These are phyloP conservation scores for Siniperca scherzeri DNA, from an alignment of 2,797 vertebrate species.

Conservation along the genomic window DNA sequence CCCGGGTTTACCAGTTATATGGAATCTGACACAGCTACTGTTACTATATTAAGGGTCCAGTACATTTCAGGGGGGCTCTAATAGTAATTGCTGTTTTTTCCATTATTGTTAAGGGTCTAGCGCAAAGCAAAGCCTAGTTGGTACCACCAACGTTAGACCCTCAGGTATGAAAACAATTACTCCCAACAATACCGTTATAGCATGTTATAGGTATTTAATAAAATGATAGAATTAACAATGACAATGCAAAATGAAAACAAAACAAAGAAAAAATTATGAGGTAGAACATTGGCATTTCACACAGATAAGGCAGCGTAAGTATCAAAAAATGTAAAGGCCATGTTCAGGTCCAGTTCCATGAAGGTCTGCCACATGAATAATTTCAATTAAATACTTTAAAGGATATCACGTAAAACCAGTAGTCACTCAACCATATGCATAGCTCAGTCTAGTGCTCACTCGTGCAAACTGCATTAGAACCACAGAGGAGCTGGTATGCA, in stretches of 20 bases:
- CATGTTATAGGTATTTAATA: neutral
- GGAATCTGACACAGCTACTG: neutral
- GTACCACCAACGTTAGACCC: neutral
- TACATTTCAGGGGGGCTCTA: slow-evolving; percentile 8
- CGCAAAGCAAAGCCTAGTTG: neutral
- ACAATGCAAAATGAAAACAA: neutral
- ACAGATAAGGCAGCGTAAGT: neutral
- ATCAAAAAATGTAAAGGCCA: neutral
- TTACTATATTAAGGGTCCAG: slow-evolving; percentile 16
- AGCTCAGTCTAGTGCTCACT: too few species aligned
- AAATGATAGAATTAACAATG: neutral
- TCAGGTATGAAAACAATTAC: neutral
- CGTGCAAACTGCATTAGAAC: neutral
- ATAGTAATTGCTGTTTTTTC: slow-evolving; percentile 1
- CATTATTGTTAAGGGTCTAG: neutral
- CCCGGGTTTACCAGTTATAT: slow-evolving; percentile 15
- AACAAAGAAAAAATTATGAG: neutral
- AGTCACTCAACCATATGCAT: too few species aligned
- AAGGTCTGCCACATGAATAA: neutral
- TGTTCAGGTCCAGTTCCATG: neutral
- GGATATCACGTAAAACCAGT: neutral
- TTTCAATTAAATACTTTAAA: neutral
- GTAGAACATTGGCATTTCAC: neutral
- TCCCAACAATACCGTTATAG: neutral
- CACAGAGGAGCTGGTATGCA: neutral